Conservation (phyloP, 2,113 vertebrate genomes). For the Haliaeetus leucogaster region DNA sequence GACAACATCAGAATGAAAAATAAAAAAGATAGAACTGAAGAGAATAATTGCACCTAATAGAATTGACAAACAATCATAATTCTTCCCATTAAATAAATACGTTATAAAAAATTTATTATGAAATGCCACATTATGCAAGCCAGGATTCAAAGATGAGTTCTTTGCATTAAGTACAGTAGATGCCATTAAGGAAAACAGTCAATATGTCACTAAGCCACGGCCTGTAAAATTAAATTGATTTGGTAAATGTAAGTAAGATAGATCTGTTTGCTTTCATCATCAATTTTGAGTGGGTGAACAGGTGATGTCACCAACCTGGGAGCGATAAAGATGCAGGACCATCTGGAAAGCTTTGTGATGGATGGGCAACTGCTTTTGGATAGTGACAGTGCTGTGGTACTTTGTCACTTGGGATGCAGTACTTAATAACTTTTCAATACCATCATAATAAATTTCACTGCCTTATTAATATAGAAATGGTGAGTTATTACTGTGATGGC, state of each 20-base stretch:
- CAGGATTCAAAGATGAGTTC: constrained; percentile 95
- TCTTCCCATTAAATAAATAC: constrained; percentile 99
- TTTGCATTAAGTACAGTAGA: constrained; percentile 97
- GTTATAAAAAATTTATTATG: constrained; percentile 96
- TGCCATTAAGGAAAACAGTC: constrained; percentile 94
- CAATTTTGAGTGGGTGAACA: constrained; percentile 88
- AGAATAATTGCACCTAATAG: constrained; percentile 88
- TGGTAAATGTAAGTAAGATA: constrained; percentile 99
- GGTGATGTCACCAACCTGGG: constrained; percentile 98
- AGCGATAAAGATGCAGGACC: constrained; percentile 93
- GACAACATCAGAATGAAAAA: constrained; percentile 70
- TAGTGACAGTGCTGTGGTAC: constrained; percentile 87
- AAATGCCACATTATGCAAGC: constrained; percentile 93
- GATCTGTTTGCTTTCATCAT: constrained; percentile 99
- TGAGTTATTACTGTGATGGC: constrained; percentile 91
- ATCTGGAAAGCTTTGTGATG: constrained; percentile 92
- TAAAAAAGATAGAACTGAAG: constrained; percentile 60
- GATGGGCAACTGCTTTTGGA: constrained; percentile 86
- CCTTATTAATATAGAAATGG: constrained; percentile 95
- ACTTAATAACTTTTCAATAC: constrained; percentile 88
- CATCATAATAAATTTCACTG: constrained; percentile 95
- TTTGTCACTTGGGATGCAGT: constrained; percentile 93
- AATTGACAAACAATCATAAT: constrained; percentile 88
- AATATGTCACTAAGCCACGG: constrained; percentile 97
- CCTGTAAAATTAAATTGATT: constrained; percentile 99